Conservation (phyloP, 1,140 invertebrate genomes). For the Varroa destructor region DNA sequence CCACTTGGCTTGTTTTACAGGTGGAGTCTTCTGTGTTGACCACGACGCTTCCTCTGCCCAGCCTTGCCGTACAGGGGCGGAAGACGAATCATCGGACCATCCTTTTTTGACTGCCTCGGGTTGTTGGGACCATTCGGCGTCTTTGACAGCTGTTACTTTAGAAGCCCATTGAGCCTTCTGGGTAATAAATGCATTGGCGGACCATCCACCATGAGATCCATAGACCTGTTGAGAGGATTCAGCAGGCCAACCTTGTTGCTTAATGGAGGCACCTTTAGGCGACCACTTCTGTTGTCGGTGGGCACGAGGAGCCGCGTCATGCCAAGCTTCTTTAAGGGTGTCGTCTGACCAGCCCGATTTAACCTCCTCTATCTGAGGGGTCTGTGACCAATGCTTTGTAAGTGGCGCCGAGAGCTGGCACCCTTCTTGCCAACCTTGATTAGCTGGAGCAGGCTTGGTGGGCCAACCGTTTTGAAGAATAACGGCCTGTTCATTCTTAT, state of each 20-base stretch:
- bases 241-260: no score
- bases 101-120: neutral
- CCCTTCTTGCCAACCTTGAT: neutral
- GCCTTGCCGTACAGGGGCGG: no score
- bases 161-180: slow-evolving; percentile 1
- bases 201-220: neutral
- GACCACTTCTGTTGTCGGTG: slow-evolving; percentile 3
- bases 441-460: neutral
- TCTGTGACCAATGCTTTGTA: no score
- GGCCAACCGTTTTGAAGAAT: neutral
- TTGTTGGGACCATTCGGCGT: neutral
- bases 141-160: neutral
- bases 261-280: no score
- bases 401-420: no score
- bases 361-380: neutral
- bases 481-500: no score
- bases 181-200: neutral
- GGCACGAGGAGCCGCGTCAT: neutral
- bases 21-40: no score
- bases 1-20: slow-evolving; percentile 5
- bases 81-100: slow-evolving; percentile 8
- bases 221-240: no score
- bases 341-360: slow-evolving; percentile 4
- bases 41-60: no score
- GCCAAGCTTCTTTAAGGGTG: neutral